phyloP scores from a whole-genome alignment of 2,888 invertebrate species.

The Pilophorus perplexus region DNA sequence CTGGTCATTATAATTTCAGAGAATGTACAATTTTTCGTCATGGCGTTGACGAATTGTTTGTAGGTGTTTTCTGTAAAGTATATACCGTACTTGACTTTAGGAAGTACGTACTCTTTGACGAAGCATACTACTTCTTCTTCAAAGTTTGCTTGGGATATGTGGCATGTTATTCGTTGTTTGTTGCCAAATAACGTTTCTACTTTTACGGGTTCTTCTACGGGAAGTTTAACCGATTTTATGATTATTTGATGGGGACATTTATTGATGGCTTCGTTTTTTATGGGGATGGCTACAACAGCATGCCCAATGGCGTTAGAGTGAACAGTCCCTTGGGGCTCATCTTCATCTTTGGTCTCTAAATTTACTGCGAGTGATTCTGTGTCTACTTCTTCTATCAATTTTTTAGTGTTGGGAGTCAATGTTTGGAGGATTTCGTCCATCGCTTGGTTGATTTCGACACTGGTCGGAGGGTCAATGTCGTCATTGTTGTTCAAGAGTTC shows the following conservation, averaged over 20 bases:
- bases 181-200: background rate
- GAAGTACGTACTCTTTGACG: conserved; percentile 2
- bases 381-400: background rate
- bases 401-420: background rate
- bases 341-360: background rate
- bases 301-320: conserved; percentile 24
- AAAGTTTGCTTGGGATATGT: background rate
- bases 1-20: too few species aligned
- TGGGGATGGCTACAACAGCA: conserved; percentile 2
- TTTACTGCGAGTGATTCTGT: background rate
- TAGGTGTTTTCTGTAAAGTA: background rate
- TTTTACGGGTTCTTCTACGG: background rate
- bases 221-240: background rate
- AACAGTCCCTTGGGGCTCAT: conserved; percentile 4
- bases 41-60: background rate
- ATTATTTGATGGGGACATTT: background rate
- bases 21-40: background rate
- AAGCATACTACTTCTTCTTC: background rate
- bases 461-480: background rate
- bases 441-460: background rate
- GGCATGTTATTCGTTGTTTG: background rate
- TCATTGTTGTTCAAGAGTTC: background rate
- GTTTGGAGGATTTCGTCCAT: background rate
- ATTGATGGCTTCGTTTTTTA: background rate
- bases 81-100: background rate